Percentiles rank a stretch among this genome's conserved stretches.
Conservation (phyloP, 2,888 invertebrate species). For the Selenia dentaria region DNA sequence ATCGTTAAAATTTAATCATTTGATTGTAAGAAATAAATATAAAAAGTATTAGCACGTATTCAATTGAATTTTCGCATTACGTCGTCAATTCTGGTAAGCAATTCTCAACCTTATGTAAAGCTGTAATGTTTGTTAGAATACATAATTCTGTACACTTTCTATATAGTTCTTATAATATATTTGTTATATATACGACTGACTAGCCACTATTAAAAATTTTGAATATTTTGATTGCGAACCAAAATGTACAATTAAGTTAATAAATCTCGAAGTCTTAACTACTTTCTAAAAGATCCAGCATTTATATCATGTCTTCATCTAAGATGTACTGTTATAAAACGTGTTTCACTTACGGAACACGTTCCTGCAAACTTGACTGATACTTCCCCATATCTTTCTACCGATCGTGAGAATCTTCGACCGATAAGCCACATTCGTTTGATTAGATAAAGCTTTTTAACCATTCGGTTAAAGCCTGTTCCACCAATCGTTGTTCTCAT, state of each 20-base stretch:
- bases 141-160: no score
- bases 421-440: slow-evolving; percentile 43
- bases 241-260: slow-evolving; percentile 1
- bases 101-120: no score
- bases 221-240: slow-evolving; percentile 3
- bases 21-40: no score
- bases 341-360: slow-evolving; percentile 31
- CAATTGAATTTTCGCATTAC: no score
- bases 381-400: slow-evolving; percentile 33
- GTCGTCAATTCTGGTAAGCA: no score
- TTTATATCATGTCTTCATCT: slow-evolving; percentile 21
- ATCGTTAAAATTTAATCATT: no score
- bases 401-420: slow-evolving; percentile 53
- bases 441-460: slow-evolving; percentile 46
- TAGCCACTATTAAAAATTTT: slow-evolving; percentile 1
- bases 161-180: no score
- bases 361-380: slow-evolving; percentile 35
- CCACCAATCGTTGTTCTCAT: slow-evolving; percentile 16
- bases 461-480: neutral
- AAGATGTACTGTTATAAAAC: slow-evolving; percentile 26
- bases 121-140: no score
- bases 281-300: slow-evolving; percentile 5
- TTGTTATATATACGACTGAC: no score
- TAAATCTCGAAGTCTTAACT: neutral
- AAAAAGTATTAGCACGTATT: no score